Evolutionary conservation across 2,888 invertebrate species (phyloP).

Genomic region (Thumatha senex): DNA sequence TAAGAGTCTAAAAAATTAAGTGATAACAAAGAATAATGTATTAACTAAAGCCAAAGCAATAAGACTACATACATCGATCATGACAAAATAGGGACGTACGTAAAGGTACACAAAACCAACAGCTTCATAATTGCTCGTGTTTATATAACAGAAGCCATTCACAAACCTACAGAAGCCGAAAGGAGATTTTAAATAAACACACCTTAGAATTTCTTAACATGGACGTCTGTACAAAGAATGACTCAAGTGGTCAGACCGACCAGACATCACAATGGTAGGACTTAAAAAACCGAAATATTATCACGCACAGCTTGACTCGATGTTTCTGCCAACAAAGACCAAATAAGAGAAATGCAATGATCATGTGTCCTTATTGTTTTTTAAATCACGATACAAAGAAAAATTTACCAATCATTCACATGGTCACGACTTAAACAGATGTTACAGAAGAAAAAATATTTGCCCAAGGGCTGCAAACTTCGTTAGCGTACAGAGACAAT

Average conservation of each 20-base stretch:
- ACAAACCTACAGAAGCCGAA: conserved; percentile 75
- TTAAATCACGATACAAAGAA: conserved; percentile 28
- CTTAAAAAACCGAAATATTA: conserved; percentile 74
- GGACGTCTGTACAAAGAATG: conserved; percentile 65
- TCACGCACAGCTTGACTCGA: conserved; percentile 72
- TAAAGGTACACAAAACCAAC: conserved; percentile 45
- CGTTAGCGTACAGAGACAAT: conserved; percentile 76
- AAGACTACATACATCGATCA: conserved; percentile 24
- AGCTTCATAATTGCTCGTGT: conserved; percentile 69
- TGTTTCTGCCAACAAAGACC: conserved; percentile 53
- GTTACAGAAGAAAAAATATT: conserved; percentile 38
- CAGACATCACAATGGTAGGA: conserved; percentile 59
- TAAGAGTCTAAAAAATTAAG: conserved; percentile 6
- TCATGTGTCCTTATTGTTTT: conserved; percentile 42
- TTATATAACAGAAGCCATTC: conserved; percentile 75
- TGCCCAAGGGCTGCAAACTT: conserved; percentile 55
- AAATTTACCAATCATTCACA: conserved; percentile 37
- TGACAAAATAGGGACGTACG: conserved; percentile 39
- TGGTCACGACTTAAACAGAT: conserved; percentile 39
- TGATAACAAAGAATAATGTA: conserved; percentile 5
- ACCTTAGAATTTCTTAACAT: conserved; percentile 65
- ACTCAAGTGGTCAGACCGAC: conserved; percentile 68
- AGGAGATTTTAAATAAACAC: conserved; percentile 75
- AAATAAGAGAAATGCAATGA: conserved; percentile 23
- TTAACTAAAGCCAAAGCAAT: conserved; percentile 17